phyloP scores from a whole-genome alignment of 2,888 invertebrate genomes.

The Pinctada fucata region DNA sequence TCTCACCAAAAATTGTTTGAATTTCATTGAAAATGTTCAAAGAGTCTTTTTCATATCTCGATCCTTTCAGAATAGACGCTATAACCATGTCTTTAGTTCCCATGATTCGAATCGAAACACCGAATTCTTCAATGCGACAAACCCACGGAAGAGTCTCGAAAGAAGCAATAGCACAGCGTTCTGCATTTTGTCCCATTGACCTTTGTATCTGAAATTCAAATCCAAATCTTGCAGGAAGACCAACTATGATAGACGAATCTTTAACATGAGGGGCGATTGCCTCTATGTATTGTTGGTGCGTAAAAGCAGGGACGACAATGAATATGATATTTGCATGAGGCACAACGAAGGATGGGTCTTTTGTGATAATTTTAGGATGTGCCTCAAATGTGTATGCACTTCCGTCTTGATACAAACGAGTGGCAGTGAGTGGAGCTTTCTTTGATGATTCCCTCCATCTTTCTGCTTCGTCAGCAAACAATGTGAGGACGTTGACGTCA shows the following conservation, averaged over 20 bases:
- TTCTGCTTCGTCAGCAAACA: constrained; percentile 64
- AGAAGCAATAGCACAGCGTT: constrained; percentile 56
- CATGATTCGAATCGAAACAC: constrained; percentile 51
- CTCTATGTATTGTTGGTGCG: constrained; percentile 62
- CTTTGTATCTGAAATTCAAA: constrained; percentile 66
- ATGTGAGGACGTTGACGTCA: constrained; percentile 60
- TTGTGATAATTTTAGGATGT: constrained; percentile 53
- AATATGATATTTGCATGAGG: constrained; percentile 62
- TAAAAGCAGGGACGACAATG: constrained; percentile 64
- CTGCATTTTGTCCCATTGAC: constrained; percentile 48
- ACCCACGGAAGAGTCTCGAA: constrained; percentile 69
- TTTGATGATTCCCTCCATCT: constrained; percentile 54
- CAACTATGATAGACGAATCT: constrained; percentile 60
- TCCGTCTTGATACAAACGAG: constrained; percentile 39
- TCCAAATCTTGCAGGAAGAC: constrained; percentile 66
- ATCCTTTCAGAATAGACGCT: constrained; percentile 53
- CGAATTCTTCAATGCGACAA: constrained; percentile 61
- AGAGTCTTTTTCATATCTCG: no score
- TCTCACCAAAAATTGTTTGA: constrained; percentile 51
- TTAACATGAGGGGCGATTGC: constrained; percentile 59
- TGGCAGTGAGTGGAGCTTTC: constrained; percentile 39
- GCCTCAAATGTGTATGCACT: constrained; percentile 35
- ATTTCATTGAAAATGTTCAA: constrained; percentile 21
- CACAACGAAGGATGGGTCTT: constrained; percentile 55
- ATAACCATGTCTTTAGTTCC: constrained; percentile 51